Evolutionary conservation across 2,888 invertebrate genomes (phyloP).

Genomic region (Scaptomyza reducta): DNA sequence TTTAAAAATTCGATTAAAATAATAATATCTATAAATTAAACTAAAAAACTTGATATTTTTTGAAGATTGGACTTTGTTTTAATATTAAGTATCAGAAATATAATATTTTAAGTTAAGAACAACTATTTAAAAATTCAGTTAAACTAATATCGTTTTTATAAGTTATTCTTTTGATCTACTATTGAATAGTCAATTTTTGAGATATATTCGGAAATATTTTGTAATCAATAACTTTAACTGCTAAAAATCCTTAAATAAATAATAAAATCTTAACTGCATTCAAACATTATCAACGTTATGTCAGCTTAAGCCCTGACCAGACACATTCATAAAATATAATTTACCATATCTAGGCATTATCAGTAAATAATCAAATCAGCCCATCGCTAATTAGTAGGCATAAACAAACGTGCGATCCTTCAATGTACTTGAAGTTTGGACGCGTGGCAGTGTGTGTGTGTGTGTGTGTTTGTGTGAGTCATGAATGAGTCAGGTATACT

Average conservation of each 20-base stretch:
- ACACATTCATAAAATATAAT: conserved; percentile 12
- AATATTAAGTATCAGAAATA: too few species aligned
- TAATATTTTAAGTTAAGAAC: too few species aligned
- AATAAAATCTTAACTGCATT: not conserved
- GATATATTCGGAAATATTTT: not conserved
- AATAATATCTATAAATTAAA: too few species aligned
- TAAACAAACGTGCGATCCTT: conserved; percentile 47
- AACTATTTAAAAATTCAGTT: too few species aligned
- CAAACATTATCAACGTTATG: not conserved
- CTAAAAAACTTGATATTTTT: too few species aligned
- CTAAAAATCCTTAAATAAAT: too few species aligned
- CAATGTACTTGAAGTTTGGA: not conserved
- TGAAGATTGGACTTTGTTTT: not conserved
- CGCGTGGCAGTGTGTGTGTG: not conserved
- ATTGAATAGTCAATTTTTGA: too few species aligned
- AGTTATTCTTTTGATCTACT: too few species aligned
- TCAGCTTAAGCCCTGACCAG: conserved; percentile 9
- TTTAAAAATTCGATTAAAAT: too few species aligned
- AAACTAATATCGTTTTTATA: too few species aligned
- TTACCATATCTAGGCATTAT: conserved; percentile 13
- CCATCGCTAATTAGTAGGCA: conserved; percentile 15
- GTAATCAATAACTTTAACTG: not conserved
- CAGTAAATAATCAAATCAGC: conserved; percentile 20
- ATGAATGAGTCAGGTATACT: conserved; percentile 49
- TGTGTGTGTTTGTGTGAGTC: conserved; percentile 41